These are phyloP conservation scores for Spialia ferax DNA, from an alignment of 2,888 invertebrate species.

Conservation along the genomic window DNA sequence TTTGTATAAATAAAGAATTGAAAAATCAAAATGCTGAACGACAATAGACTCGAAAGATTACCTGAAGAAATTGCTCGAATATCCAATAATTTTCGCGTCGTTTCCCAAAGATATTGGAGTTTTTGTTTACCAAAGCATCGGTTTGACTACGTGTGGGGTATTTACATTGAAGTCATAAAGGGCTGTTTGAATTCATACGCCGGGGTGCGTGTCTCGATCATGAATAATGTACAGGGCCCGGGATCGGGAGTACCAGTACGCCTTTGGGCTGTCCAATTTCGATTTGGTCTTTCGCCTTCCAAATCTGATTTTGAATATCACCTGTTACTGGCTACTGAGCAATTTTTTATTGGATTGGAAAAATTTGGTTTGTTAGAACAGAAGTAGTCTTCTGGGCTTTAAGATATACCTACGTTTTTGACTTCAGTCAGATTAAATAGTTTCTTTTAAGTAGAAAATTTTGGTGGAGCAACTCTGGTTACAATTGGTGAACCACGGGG, in stretches of 20 bases:
- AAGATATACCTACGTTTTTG: no score
- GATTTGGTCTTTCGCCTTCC: not conserved
- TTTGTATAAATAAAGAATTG: not conserved
- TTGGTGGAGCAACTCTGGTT: no score
- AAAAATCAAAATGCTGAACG: not conserved
- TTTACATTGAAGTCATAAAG: conserved; percentile 53
- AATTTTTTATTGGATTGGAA: not conserved
- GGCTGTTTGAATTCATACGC: conserved; percentile 62
- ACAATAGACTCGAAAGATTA: not conserved
- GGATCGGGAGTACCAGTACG: conserved; percentile 45
- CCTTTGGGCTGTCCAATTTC: conserved; percentile 11
- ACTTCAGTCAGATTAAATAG: no score
- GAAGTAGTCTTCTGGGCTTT: no score
- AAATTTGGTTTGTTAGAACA: not conserved
- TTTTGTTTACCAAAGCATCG: conserved; percentile 33
- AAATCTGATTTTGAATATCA: conserved; percentile 3
- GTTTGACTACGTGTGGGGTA: conserved; percentile 2
- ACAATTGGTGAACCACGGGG: no score
- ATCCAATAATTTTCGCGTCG: conserved; percentile 31
- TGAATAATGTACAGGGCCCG: conserved; percentile 58
- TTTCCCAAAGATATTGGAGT: conserved; percentile 32
- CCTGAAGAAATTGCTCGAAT: not conserved
- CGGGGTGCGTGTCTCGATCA: conserved; percentile 56
- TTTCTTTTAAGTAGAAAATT: no score
- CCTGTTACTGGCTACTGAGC: not conserved